Evolutionary conservation across 1,140 invertebrate genomes (phyloP), one percentile per base, ranked within the genome.

Genomic region (Varroa destructor): DNA sequence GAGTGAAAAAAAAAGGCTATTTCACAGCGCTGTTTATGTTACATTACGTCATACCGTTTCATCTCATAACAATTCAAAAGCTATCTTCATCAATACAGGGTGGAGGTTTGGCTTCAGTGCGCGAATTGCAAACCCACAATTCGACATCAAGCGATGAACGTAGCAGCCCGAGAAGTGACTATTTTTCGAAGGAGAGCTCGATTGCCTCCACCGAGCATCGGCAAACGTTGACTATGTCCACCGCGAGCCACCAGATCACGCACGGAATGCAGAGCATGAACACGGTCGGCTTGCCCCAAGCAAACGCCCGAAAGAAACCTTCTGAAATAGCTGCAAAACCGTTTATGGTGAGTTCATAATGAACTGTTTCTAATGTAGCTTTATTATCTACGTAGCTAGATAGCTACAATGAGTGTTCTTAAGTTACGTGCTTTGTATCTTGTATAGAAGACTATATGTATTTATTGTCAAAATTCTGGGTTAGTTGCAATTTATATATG

Each of bases 91-190:
- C 3, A 67, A 43, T 67, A 40, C 61, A 67, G 61, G 61, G 61
- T 40, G 40, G 61, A 14, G 46, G 46, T 46, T 8, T 67, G 61
- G 61, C 61, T 14, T 37, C 61, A 1, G 61, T 67, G 2, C 61
- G 61, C 12, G 61, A 67, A 37, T 12, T 40, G 46, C 61, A 67
- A 46, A 67, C 61, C 10, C 61, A 67, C 61, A 40, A 67, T 37
- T 67, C 61, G 61, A 67, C 61, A 5, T 67, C 61, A 37, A 67
- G 61, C 37, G 61, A 67, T 67, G 61, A 67, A 40, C 61, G 61
- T 25, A 67, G 61, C 61, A 67, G 61, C 8, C 61, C 61, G 2
- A 12, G 61, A 14, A 67, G 61, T 67, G 61, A 67, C 36, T 67
- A 67, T 40, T 67, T 43, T 8, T 67, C 61, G 61, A 67, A 67